phyloP scores from a whole-genome alignment of 2,888 invertebrate genomes.

The Drepanosiphum platanoidis region DNA sequence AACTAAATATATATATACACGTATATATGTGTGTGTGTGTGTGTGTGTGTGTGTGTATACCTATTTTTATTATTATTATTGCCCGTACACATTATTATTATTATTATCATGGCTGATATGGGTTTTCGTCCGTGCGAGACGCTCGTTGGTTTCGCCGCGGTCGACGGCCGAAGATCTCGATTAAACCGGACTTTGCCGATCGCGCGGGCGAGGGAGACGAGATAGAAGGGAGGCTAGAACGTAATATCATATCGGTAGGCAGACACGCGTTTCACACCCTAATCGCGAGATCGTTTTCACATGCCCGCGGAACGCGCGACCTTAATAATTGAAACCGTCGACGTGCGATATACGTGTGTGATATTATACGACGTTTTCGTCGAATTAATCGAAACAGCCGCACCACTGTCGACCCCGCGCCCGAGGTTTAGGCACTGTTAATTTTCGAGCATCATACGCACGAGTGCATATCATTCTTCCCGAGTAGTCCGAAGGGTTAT shows the following conservation, averaged over 20 bases:
- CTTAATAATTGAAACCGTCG: constrained; percentile 23
- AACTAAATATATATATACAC: no score
- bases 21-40: no score
- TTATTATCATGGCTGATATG: not conserved
- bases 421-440: no score
- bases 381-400: no score
- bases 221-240: not conserved
- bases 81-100: not conserved
- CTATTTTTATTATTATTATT: constrained; percentile 4
- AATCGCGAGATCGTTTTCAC: constrained; percentile 42
- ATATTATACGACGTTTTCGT: no score
- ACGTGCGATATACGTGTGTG: not conserved
- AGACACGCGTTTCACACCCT: constrained; percentile 37
- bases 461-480: no score
- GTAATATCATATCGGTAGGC: not conserved
- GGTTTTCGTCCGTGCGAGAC: not conserved
- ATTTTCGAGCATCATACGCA: no score
- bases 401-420: no score
- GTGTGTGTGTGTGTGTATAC: no score
- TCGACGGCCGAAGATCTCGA: no score
- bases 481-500: no score
- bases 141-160: not conserved
- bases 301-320: not conserved
- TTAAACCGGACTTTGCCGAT: constrained; percentile 28
- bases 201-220: not conserved